A percentile compares a stretch with the other conserved stretches of the same genome.
Conservation (phyloP, 2,888 invertebrate species). For the Drosophila barbarae region DNA sequence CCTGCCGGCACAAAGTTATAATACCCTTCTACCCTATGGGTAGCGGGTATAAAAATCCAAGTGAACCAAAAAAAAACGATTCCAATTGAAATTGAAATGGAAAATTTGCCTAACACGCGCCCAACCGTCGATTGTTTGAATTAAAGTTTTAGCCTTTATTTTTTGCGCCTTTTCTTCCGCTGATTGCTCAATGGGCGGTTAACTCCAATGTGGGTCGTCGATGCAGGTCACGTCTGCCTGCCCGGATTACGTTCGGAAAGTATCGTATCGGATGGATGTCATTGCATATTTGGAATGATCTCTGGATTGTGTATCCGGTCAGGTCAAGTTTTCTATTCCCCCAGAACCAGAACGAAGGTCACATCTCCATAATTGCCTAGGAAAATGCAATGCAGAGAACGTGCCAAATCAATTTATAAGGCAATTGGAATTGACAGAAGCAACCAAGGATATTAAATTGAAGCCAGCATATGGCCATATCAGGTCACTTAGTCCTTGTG, state of each 20-base stretch:
- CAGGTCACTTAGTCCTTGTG: slow-evolving; percentile 16
- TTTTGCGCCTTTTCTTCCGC: slow-evolving; percentile 20
- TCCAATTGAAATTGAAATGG: slow-evolving; percentile 58
- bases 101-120: slow-evolving; percentile 61
- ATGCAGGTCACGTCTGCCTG: slow-evolving; percentile 58
- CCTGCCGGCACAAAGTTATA: too few relatives aligned
- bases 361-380: slow-evolving; percentile 25
- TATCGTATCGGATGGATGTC: slow-evolving; percentile 39
- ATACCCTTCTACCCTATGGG: too few relatives aligned
- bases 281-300: slow-evolving; percentile 32
- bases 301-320: slow-evolving; percentile 4
- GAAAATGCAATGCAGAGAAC: slow-evolving; percentile 24
- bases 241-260: slow-evolving; percentile 48
- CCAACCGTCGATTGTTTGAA: slow-evolving; percentile 55
- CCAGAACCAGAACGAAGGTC: slow-evolving; percentile 23
- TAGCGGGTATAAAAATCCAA: slow-evolving; percentile 23
- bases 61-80: slow-evolving; percentile 16
- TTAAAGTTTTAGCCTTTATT: slow-evolving; percentile 26
- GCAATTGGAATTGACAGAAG: slow-evolving; percentile 25
- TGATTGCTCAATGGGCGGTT: slow-evolving; percentile 53
- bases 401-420: slow-evolving; percentile 46
- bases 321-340: slow-evolving; percentile 18
- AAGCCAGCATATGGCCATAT: slow-evolving; percentile 14
- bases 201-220: slow-evolving; percentile 62
- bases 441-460: slow-evolving; percentile 26